phyloP scores from a whole-genome alignment of 2,888 invertebrate genomes.

The Aphodius granarius region DNA sequence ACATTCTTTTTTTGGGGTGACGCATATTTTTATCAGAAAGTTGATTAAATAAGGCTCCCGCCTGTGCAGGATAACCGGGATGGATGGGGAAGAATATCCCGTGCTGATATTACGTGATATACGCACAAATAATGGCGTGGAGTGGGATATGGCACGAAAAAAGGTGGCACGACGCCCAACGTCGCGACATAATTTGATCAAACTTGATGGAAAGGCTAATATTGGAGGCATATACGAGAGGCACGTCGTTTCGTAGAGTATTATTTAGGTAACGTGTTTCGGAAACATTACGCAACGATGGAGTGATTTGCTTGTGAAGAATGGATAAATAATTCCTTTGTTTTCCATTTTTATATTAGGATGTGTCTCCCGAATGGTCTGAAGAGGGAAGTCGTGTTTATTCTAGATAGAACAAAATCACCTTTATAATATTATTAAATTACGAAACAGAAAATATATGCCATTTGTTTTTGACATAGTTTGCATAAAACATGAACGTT shows the following conservation, averaged over 20 bases:
- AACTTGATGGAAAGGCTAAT: neutral
- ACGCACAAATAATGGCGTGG: neutral
- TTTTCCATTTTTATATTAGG: neutral
- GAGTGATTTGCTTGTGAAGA: neutral
- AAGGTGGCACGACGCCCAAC: neutral
- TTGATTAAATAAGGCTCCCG: neutral
- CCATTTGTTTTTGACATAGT: too few species aligned
- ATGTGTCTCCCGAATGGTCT: neutral
- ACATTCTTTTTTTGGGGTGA: neutral
- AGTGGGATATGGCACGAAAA: neutral
- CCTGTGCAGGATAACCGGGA: neutral
- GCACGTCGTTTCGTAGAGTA: neutral
- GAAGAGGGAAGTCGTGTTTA: too few species aligned
- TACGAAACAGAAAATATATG: too few species aligned
- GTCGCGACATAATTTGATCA: neutral
- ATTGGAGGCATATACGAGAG: neutral
- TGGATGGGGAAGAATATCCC: neutral
- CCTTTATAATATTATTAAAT: too few species aligned
- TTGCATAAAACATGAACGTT: too few species aligned
- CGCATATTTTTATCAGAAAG: neutral
- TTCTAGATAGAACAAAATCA: too few species aligned
- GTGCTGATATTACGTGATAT: neutral
- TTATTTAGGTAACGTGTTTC: neutral
- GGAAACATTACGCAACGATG: neutral
- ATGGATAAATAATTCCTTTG: neutral